These are phyloP conservation scores for Bambusicola thoracicus DNA, from an alignment of 2,113 vertebrate species.

Conservation along the genomic window DNA sequence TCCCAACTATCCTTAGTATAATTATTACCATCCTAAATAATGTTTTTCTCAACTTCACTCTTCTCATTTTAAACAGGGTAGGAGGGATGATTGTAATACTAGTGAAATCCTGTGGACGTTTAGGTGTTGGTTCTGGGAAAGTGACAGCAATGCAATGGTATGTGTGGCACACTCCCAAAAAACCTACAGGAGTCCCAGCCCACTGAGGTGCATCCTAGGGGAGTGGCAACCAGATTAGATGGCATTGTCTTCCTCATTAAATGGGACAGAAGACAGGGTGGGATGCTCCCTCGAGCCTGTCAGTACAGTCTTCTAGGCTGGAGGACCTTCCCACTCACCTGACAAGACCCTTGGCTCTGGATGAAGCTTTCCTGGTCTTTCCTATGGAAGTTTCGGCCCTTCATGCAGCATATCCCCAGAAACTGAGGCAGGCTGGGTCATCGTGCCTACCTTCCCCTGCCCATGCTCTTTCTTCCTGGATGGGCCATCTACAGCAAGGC, in stretches of 20 bases:
- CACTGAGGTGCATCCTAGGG: background rate
- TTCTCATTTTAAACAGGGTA: background rate
- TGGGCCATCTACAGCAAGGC: background rate
- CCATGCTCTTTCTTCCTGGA: background rate
- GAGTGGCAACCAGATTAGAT: background rate
- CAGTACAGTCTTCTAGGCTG: rapidly evolving
- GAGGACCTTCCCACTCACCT: background rate
- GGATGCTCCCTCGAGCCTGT: too few relatives aligned
- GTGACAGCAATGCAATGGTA: rapidly evolving
- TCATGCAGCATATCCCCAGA: background rate
- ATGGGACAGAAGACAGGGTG: too few relatives aligned
- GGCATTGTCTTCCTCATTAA: background rate
- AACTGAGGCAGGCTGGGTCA: background rate
- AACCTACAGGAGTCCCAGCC: background rate
- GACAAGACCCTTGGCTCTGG: background rate
- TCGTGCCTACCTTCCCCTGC: background rate
- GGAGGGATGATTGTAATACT: background rate
- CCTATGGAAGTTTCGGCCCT: background rate
- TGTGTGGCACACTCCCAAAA: background rate
- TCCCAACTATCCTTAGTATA: background rate
- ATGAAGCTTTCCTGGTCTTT: background rate
- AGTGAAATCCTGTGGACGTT: background rate
- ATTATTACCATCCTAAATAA: background rate
- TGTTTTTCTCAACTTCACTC: background rate
- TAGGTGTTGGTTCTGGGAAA: rapidly evolving